A percentile compares a stretch with the other conserved stretches of the same genome.
phyloP scores from a whole-genome alignment of 2,113 vertebrate genomes.

The Pungitius pungitius region DNA sequence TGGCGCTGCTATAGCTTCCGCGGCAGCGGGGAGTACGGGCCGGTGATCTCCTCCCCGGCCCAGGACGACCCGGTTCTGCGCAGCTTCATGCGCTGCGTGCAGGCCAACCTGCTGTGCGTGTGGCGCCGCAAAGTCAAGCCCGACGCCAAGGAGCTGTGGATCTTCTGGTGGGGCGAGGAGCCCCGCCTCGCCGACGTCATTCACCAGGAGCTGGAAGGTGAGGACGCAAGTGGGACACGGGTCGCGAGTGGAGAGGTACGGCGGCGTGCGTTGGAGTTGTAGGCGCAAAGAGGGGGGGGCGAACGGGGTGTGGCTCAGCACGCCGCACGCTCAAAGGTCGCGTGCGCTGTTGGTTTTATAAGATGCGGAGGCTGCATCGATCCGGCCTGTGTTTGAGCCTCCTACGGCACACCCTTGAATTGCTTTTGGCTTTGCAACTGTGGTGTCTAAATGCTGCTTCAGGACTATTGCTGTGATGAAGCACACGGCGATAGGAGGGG shows the following conservation, averaged over 20 bases:
- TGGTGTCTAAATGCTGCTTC: conserved; percentile 61
- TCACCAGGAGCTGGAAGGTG: conserved; percentile 95
- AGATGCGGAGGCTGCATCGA: conserved; percentile 44
- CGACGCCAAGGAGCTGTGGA: conserved; percentile 94
- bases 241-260: too few species aligned
- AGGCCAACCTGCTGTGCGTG: conserved; percentile 96
- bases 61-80: conserved; percentile 97
- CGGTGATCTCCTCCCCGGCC: conserved; percentile 96
- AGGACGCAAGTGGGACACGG: conserved; percentile 63
- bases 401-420: conserved; percentile 48
- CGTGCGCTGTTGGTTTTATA: too few species aligned
- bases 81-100: conserved; percentile 97
- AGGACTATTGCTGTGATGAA: conserved; percentile 61
- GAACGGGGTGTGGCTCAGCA: background rate
- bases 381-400: conserved; percentile 43
- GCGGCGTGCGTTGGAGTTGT: too few species aligned
- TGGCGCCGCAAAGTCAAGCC: conserved; percentile 96
- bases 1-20: conserved; percentile 98
- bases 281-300: background rate
- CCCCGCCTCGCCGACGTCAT: conserved; percentile 93
- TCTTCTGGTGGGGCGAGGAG: conserved; percentile 99
- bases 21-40: conserved; percentile 93
- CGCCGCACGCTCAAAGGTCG: too few species aligned
- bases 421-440: conserved; percentile 65
- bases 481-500: conserved; percentile 33